Conservation (phyloP, 2,888 invertebrate species). For the Caenorhabditis virilis region DNA sequence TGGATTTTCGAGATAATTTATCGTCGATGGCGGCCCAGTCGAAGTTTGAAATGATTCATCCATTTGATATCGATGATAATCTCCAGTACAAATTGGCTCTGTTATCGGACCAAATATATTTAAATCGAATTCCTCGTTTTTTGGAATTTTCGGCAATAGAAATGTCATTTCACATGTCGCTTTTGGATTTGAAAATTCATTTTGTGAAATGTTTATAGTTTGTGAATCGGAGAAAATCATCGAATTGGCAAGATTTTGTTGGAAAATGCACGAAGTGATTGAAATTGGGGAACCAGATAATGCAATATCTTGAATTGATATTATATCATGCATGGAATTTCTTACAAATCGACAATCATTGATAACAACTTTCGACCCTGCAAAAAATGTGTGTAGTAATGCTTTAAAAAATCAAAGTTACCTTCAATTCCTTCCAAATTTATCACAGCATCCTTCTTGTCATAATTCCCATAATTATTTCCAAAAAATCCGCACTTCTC, state of each 20-base stretch:
- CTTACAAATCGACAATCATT: constrained; percentile 10
- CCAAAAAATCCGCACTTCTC: constrained; percentile 13
- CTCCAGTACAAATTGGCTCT: constrained; percentile 10
- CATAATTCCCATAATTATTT: constrained; percentile 22
- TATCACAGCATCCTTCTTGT: constrained; percentile 25
- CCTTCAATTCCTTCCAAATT: constrained; percentile 9
- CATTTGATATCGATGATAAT: constrained; percentile 12
- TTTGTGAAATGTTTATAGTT: constrained; percentile 1
- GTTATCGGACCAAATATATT: constrained; percentile 4
- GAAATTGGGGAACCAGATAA: background rate
- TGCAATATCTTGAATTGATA: constrained; percentile 5
- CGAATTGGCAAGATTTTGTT: constrained; percentile 18
- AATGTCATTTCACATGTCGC: constrained; percentile 20
- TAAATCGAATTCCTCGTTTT: background rate
- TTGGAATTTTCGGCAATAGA: constrained; percentile 4
- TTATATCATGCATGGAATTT: constrained; percentile 18
- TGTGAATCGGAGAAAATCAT: constrained; percentile 8
- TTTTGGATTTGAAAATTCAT: constrained; percentile 18
- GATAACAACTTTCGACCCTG: constrained; percentile 12
- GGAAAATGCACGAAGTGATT: constrained; percentile 8
- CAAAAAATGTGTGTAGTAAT: background rate
- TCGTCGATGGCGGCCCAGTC: background rate
- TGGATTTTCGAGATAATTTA: constrained; percentile 7
- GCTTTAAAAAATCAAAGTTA: background rate
- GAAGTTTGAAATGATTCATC: constrained; percentile 7